phyloP scores from a whole-genome alignment of 2,888 invertebrate species.

The Octonoba sinensis region DNA sequence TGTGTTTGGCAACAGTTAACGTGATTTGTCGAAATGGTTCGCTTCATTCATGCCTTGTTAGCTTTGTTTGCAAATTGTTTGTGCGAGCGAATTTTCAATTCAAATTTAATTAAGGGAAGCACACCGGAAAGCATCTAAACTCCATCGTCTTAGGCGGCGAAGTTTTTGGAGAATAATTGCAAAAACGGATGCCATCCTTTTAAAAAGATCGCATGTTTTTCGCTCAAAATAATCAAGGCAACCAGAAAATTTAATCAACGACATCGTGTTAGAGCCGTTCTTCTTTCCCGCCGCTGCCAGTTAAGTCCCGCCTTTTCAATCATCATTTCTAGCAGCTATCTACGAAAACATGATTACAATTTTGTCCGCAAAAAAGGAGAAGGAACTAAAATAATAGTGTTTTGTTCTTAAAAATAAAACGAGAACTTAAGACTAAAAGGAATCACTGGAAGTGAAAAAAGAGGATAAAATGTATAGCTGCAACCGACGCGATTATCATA shows the following conservation, averaged over 20 bases:
- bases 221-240: conserved; percentile 13
- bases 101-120: too few relatives aligned
- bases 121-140: too few relatives aligned
- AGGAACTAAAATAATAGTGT: conserved; percentile 22
- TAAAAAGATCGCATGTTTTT: too few relatives aligned
- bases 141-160: too few relatives aligned
- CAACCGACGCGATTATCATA: conserved; percentile 37
- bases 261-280: conserved; percentile 14
- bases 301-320: conserved; percentile 28
- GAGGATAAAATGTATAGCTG: conserved; percentile 13
- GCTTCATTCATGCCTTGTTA: too few relatives aligned
- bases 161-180: too few relatives aligned
- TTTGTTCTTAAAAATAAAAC: conserved; percentile 38
- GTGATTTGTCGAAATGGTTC: too few relatives aligned
- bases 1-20: too few relatives aligned
- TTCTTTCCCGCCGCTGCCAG: background rate
- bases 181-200: too few relatives aligned
- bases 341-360: conserved; percentile 39
- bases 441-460: background rate
- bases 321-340: conserved; percentile 23
- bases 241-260: conserved; percentile 36
- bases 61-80: too few relatives aligned
- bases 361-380: conserved; percentile 15
- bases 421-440: background rate
- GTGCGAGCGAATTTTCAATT: too few relatives aligned